Percentiles rank a stretch among this genome's conserved stretches.
phyloP scores from a whole-genome alignment of 64 coral and sea anemone genomes.

The Catalaphyllia jardinei region DNA sequence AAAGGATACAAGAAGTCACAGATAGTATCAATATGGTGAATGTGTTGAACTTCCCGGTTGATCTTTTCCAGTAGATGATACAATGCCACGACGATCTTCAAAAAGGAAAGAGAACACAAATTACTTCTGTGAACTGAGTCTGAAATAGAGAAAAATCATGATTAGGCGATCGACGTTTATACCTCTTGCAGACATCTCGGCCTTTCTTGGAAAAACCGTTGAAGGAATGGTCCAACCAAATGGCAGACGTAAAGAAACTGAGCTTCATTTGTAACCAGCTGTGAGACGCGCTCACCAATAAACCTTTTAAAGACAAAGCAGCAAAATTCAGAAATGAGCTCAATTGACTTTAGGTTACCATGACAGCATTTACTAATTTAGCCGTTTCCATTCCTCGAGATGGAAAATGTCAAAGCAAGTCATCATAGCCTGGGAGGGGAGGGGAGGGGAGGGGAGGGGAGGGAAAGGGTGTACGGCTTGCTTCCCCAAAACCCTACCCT shows the following conservation, averaged over 20 bases:
- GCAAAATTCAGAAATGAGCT: too few relatives aligned
- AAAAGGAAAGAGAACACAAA: neutral
- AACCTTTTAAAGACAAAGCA: constrained; percentile 54
- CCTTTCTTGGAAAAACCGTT: constrained; percentile 73
- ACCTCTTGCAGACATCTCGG: constrained; percentile 85
- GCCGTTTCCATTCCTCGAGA: too few relatives aligned
- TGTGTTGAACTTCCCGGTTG: constrained; percentile 71
- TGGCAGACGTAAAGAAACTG: constrained; percentile 85
- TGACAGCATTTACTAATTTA: too few relatives aligned
- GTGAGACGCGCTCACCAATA: constrained; percentile 65
- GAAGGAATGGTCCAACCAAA: constrained; percentile 81
- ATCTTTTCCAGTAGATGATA: constrained; percentile 81
- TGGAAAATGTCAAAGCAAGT: too few relatives aligned
- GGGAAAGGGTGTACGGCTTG: too few relatives aligned
- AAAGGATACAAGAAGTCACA: constrained; percentile 99
- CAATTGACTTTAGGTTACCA: too few relatives aligned
- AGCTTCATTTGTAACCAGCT: constrained; percentile 84
- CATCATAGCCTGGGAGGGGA: too few relatives aligned
- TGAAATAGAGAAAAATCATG: neutral
- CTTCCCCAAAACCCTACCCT: too few relatives aligned
- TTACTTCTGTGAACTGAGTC: too few relatives aligned
- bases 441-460: too few relatives aligned
- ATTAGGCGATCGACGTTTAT: neutral
- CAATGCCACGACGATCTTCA: constrained; percentile 83
- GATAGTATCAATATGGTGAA: constrained; percentile 87